Evolutionary conservation across 2,888 invertebrate genomes (phyloP), one percentile per base, ranked within the genome.

Genomic region (Ptilodon capucinus): DNA sequence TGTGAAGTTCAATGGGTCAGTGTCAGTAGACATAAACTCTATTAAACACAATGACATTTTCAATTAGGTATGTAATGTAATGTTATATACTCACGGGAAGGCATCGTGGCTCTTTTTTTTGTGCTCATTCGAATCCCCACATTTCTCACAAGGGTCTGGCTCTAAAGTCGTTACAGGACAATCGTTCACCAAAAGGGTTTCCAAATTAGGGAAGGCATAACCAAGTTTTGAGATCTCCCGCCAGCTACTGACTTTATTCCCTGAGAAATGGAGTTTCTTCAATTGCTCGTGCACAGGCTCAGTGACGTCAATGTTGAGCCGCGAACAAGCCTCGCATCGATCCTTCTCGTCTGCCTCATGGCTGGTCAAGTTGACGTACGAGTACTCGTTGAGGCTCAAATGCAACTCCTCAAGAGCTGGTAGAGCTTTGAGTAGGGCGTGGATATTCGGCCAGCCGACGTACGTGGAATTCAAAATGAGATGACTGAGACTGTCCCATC

Each of bases 401-500:
- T 98, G 98, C 58, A 99, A 91, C 86, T 98, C 98, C 90, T 97
- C 96, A 36, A 98, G 91, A 76, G 94, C 94, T 48, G 95, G 95
- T 55, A 96, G 91, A 72, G 95, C 93, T 71, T 94, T 93, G 44
- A 98, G 92, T 54, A 98, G 88, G 40, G 94, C 92, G 67, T 95
- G 94, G 35, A 98, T 94, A 64, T 95, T 95, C 32, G 94, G 92
- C 98, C 98, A 98, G 52, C 96, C 94, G 19, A 97, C 93, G 60
- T 95, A 93, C 0, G 98, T 98, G 40, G 96, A 96, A 83, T 98
- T 98, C 14, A 98, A 90, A 40, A 98, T 96, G 51, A 98, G 92
- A 76, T 95, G 95, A 58, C 93, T 94, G 25, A 96, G 91, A 68
- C 93, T 93, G 71, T 92, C 92, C 93, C 92, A 93, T 47, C 79